Evolutionary conservation across 2,797 vertebrate species (phyloP).

Genomic region (Garrulus glandarius): DNA sequence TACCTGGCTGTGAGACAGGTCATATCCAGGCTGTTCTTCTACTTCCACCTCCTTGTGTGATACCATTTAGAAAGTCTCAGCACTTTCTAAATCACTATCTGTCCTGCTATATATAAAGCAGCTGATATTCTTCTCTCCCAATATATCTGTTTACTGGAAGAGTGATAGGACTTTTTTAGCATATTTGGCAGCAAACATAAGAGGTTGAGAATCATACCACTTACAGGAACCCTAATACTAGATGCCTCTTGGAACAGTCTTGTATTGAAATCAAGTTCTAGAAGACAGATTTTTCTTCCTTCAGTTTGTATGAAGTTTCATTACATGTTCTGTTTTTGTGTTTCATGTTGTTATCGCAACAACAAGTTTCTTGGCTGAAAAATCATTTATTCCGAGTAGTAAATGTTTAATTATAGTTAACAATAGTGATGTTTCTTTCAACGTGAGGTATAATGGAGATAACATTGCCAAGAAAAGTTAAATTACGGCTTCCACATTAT

Average conservation of each 20-base stretch:
- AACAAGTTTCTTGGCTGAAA: slow-evolving; percentile 20
- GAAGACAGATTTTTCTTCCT: neutral
- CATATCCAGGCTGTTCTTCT: neutral
- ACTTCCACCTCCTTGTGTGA: neutral
- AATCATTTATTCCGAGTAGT: neutral
- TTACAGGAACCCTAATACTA: neutral
- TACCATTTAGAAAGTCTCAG: neutral
- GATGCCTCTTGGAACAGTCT: neutral
- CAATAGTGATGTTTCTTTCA: neutral
- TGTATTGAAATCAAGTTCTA: neutral
- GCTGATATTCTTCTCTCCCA: neutral
- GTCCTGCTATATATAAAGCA: neutral
- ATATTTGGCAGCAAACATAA: neutral
- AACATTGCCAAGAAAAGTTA: neutral
- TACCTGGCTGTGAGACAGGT: neutral
- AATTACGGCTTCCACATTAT: neutral
- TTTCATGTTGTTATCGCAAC: neutral
- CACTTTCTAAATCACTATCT: neutral
- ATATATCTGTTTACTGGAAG: neutral
- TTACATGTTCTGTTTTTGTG: neutral
- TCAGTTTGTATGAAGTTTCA: neutral
- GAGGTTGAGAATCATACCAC: neutral
- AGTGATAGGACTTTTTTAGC: neutral
- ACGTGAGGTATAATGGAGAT: neutral
- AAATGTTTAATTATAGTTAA: neutral